These are phyloP conservation scores for Eupithecia tripunctaria DNA, from an alignment of 2,888 invertebrate species.

Conservation along the genomic window DNA sequence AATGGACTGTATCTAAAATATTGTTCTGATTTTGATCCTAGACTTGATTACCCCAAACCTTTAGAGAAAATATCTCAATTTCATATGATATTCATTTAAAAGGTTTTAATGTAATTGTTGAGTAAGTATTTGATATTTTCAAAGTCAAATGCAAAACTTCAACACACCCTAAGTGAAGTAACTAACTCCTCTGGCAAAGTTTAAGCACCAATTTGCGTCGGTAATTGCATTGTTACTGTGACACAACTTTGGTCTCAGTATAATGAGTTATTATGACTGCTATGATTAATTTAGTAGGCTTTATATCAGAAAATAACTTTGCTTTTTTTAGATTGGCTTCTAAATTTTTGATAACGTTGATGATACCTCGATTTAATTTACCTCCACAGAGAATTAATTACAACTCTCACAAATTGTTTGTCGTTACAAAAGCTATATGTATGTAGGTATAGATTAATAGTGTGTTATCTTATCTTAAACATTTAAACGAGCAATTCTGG, in stretches of 20 bases:
- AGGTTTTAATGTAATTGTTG: neutral
- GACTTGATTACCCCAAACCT: neutral
- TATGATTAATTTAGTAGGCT: constrained; percentile 7
- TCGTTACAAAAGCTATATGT: neutral
- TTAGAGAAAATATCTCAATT: neutral
- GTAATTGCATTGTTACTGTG: constrained; percentile 49
- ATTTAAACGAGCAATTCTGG: too few species aligned
- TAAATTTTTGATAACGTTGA: neutral
- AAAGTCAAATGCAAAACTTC: constrained; percentile 10
- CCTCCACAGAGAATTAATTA: neutral
- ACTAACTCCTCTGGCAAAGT: constrained; percentile 43
- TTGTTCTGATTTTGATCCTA: neutral
- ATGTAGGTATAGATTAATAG: neutral
- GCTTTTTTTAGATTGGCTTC: neutral
- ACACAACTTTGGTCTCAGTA: constrained; percentile 44
- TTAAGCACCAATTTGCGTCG: constrained; percentile 47
- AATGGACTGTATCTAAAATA: neutral
- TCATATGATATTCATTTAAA: neutral
- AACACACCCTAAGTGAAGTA: constrained; percentile 32
- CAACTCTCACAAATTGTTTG: neutral
- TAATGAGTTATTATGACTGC: constrained; percentile 26
- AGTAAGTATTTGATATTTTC: constrained; percentile 10
- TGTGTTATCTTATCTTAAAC: too few species aligned
- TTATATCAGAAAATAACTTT: neutral
- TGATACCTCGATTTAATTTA: neutral